These are phyloP conservation scores for Atherinomorus stipes DNA, from an alignment of 2,113 vertebrate species.

Conservation along the genomic window DNA sequence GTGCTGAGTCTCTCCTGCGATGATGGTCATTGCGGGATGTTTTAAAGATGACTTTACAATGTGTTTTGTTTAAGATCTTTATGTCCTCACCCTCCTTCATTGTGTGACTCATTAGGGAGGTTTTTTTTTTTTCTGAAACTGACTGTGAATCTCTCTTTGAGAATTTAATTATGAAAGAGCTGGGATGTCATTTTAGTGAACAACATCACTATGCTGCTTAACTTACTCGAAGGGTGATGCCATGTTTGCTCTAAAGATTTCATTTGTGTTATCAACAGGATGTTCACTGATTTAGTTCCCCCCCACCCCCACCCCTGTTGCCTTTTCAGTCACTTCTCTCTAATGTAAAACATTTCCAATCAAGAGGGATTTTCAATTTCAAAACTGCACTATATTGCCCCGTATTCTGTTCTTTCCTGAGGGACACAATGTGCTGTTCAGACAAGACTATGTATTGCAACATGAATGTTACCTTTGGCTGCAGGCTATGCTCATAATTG, in stretches of 20 bases:
- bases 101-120: slow-evolving; percentile 34
- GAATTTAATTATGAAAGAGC: slow-evolving; percentile 10
- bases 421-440: slow-evolving; percentile 45
- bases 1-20: slow-evolving; percentile 8
- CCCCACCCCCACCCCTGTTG: too few species aligned
- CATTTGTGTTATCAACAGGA: slow-evolving; percentile 7
- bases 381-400: not conserved
- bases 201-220: slow-evolving; percentile 17
- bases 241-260: slow-evolving; percentile 5
- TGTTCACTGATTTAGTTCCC: not conserved
- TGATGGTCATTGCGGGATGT: slow-evolving; percentile 4
- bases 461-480: slow-evolving; percentile 65
- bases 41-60: slow-evolving; percentile 13
- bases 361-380: not conserved
- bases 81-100: not conserved
- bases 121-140: slow-evolving; percentile 22
- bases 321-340: not conserved
- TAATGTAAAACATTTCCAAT: not conserved
- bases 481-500: slow-evolving; percentile 58
- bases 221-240: not conserved
- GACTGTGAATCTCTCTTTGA: slow-evolving; percentile 19
- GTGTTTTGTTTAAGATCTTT: slow-evolving; percentile 30
- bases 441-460: slow-evolving; percentile 46
- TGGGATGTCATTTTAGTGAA: slow-evolving; percentile 15
- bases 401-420: slow-evolving; percentile 14